Evolutionary conservation across 2,888 invertebrate species (phyloP).

Genomic region (Amiota communis): DNA sequence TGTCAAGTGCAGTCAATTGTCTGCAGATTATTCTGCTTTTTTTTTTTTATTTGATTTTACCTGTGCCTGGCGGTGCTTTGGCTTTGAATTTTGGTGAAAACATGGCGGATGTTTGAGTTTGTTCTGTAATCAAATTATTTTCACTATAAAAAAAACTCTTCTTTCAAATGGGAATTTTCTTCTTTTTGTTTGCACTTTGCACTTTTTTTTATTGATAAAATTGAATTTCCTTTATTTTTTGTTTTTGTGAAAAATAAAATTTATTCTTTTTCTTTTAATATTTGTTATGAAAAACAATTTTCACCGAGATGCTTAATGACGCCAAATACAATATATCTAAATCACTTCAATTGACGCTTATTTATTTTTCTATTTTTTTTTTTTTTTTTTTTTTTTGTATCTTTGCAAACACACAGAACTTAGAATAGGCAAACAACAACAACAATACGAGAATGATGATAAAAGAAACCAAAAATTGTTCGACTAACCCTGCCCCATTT

Average conservation of each 20-base stretch:
- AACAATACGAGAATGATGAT: background rate
- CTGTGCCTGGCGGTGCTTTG: slow-evolving; percentile 76
- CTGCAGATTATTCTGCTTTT: background rate
- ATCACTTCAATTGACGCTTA: too few relatives aligned
- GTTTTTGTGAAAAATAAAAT: slow-evolving; percentile 47
- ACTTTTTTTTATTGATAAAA: background rate
- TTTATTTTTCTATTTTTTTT: too few relatives aligned
- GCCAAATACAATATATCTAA: too few relatives aligned
- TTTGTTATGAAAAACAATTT: background rate
- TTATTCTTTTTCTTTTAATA: background rate
- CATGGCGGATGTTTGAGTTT: slow-evolving; percentile 77
- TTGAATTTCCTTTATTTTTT: slow-evolving; percentile 33
- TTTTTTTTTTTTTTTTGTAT: background rate
- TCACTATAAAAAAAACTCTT: background rate
- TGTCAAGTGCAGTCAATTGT: background rate
- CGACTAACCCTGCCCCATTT: slow-evolving; percentile 74
- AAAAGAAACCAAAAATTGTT: slow-evolving; percentile 40
- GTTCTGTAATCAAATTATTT: slow-evolving; percentile 75
- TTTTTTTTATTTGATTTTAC: slow-evolving; percentile 53
- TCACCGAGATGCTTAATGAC: too few relatives aligned
- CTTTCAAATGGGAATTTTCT: background rate
- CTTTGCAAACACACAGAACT: slow-evolving; percentile 28
- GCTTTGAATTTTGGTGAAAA: slow-evolving; percentile 88
- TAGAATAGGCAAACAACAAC: slow-evolving; percentile 26
- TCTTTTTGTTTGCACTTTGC: background rate